A percentile compares a stretch with the other conserved stretches of the same genome.
Evolutionary conservation across 2,797 vertebrate genomes (phyloP).

Genomic region (Hypotaenidia philippensis): DNA sequence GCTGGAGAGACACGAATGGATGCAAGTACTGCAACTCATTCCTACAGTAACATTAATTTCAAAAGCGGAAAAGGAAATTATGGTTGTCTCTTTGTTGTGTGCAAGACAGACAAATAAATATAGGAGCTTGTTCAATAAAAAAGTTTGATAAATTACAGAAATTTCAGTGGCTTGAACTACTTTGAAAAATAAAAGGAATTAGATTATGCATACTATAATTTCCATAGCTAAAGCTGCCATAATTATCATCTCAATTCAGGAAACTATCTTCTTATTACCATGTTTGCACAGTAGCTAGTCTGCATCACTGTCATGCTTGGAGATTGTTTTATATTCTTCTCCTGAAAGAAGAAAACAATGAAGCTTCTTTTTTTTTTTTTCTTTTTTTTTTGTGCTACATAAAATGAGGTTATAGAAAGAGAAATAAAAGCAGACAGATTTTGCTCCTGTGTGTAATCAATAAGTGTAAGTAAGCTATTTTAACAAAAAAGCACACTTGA

Average conservation of each 20-base stretch:
- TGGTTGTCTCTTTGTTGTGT: background rate
- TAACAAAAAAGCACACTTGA: background rate
- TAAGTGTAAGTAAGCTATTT: background rate
- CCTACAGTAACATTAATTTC: background rate
- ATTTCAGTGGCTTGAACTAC: background rate
- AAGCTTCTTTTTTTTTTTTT: background rate
- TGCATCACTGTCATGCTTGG: background rate
- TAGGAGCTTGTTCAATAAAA: background rate
- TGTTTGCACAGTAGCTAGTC: background rate
- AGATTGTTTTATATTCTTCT: background rate
- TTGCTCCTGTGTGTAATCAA: background rate
- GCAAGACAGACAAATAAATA: background rate
- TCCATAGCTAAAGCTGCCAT: background rate
- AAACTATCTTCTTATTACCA: background rate
- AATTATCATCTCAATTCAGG: background rate
- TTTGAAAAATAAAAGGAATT: constrained; percentile 26
- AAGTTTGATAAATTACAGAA: background rate
- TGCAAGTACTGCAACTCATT: background rate
- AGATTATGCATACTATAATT: background rate
- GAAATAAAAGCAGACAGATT: background rate
- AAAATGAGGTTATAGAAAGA: background rate
- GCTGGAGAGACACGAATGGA: background rate
- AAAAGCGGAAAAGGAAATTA: background rate
- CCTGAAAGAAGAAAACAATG: background rate
- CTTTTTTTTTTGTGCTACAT: background rate